Conservation (phyloP, 2,888 invertebrate genomes). For the Ochropacha duplaris region DNA sequence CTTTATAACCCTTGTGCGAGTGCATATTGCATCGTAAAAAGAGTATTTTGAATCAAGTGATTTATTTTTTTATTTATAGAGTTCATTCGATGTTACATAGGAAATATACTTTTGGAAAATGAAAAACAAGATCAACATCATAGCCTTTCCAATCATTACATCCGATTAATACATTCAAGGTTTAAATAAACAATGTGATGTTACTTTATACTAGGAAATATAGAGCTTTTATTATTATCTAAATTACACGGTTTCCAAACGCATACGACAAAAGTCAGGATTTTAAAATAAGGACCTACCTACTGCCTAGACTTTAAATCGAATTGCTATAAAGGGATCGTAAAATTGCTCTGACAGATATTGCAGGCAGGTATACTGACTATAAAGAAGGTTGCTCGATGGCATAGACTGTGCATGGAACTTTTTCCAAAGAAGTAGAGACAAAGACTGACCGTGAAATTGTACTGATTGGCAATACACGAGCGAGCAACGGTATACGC, state of each 20-base stretch:
- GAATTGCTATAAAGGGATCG: not conserved
- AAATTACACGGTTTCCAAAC: not conserved
- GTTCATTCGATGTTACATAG: not conserved
- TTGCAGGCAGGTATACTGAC: not conserved
- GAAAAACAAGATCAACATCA: no score
- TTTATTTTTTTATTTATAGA: not conserved
- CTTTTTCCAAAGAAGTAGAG: conserved; percentile 9
- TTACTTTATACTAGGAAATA: no score
- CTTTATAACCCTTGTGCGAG: conserved; percentile 40
- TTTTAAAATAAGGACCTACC: not conserved
- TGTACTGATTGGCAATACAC: conserved; percentile 52
- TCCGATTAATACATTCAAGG: no score
- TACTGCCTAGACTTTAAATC: not conserved
- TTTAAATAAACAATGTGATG: no score
- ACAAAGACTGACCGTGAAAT: conserved; percentile 26
- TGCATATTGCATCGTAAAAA: conserved; percentile 46
- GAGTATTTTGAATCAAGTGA: conserved; percentile 7
- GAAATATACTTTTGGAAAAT: no score
- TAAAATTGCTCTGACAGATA: not conserved
- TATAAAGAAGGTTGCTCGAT: not conserved
- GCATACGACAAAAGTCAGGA: not conserved
- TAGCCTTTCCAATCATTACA: no score
- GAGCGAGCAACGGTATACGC: conserved; percentile 41
- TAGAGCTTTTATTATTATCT: no score
- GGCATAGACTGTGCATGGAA: conserved; percentile 6